These are phyloP conservation scores for Blera fallax DNA, from an alignment of 2,888 invertebrate species.

Conservation along the genomic window DNA sequence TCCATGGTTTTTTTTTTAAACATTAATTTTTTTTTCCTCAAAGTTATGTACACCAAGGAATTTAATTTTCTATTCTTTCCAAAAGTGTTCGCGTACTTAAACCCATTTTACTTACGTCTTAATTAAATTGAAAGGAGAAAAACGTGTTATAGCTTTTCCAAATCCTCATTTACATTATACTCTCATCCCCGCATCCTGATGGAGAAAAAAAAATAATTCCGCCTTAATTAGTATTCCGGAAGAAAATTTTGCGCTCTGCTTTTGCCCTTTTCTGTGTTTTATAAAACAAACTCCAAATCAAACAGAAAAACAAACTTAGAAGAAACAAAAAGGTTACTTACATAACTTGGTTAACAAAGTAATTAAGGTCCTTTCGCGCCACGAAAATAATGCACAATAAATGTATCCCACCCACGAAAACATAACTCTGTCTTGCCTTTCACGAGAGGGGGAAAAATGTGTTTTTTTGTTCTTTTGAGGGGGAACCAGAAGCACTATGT, in stretches of 20 bases:
- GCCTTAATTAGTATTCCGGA: constrained; percentile 71
- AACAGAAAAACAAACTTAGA: constrained; percentile 57
- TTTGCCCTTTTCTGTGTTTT: constrained; percentile 41
- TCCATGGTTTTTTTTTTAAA: constrained; percentile 22
- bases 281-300: constrained; percentile 64
- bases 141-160: constrained; percentile 71
- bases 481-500: neutral
- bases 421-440: constrained; percentile 20
- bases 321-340: constrained; percentile 67
- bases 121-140: constrained; percentile 71
- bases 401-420: constrained; percentile 13
- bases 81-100: constrained; percentile 69
- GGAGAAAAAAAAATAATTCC: constrained; percentile 12
- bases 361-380: constrained; percentile 66
- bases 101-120: constrained; percentile 71
- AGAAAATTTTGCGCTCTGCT: constrained; percentile 54
- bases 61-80: constrained; percentile 66
- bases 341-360: constrained; percentile 70
- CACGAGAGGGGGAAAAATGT: neutral
- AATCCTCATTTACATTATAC: constrained; percentile 71
- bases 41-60: constrained; percentile 26
- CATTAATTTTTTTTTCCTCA: neutral
- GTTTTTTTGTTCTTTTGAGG: neutral
- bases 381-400: constrained; percentile 62
- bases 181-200: constrained; percentile 10